A percentile compares a stretch with the other conserved stretches of the same genome.
Evolutionary conservation across 2,113 vertebrate species (phyloP).

Genomic region (Nettapus auritus): DNA sequence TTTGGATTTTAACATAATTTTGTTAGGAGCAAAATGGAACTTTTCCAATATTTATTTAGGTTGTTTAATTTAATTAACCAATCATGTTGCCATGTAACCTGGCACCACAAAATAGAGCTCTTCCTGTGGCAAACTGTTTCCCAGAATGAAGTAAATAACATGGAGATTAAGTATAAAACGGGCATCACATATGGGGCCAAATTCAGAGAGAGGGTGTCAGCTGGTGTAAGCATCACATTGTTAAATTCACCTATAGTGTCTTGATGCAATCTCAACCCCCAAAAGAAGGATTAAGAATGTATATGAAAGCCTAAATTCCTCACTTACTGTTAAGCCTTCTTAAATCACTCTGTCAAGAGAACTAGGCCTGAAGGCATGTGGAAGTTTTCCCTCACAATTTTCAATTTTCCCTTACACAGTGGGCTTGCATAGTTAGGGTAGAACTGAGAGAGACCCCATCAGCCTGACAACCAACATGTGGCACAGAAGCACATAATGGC

Average conservation of each 20-base stretch:
- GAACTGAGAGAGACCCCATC: background rate
- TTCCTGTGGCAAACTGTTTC: background rate
- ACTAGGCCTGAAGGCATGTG: background rate
- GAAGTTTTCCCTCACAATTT: background rate
- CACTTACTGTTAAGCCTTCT: background rate
- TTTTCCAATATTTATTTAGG: background rate
- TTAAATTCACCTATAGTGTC: background rate
- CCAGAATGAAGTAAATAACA: background rate
- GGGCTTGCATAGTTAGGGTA: background rate
- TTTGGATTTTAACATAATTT: background rate
- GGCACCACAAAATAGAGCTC: background rate
- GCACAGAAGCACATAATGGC: accelerated
- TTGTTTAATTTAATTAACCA: background rate
- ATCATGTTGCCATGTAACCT: background rate
- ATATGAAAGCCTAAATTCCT: background rate
- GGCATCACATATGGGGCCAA: background rate
- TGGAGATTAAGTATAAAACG: background rate
- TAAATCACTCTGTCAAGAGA: background rate
- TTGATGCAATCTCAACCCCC: background rate
- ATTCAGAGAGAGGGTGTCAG: background rate
- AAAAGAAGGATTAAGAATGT: background rate
- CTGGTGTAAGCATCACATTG: background rate
- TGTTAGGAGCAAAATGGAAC: background rate
- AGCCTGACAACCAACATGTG: background rate
- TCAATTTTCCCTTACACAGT: background rate